Evolutionary conservation across 2,113 vertebrate species (phyloP).

Genomic region (Ageneiosus marmoratus): DNA sequence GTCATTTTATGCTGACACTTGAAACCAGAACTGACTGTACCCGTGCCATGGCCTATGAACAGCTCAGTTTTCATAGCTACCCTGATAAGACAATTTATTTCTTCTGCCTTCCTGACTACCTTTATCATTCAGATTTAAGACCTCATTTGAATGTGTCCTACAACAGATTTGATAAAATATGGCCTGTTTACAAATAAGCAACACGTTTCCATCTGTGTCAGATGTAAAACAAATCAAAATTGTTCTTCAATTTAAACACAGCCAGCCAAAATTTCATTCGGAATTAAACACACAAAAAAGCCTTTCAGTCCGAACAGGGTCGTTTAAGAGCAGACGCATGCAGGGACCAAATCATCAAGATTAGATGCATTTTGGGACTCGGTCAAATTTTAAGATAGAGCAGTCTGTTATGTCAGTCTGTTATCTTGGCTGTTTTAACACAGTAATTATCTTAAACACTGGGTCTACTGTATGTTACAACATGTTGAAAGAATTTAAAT

Average conservation of each 20-base stretch:
- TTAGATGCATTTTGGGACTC: background rate
- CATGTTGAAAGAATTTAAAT: constrained; percentile 24
- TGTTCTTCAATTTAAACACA: background rate
- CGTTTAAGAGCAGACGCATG: background rate
- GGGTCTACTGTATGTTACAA: constrained; percentile 5
- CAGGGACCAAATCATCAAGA: background rate
- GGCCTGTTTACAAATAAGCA: background rate
- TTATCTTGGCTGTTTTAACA: constrained; percentile 12
- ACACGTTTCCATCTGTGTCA: background rate
- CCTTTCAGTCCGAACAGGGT: background rate
- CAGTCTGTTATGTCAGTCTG: constrained; percentile 4
- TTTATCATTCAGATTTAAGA: background rate
- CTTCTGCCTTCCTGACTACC: background rate
- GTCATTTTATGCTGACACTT: background rate
- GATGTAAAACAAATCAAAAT: background rate
- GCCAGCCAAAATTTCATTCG: background rate
- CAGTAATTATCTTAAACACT: constrained; percentile 31
- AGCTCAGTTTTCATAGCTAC: background rate
- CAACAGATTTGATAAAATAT: background rate
- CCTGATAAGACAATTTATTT: background rate
- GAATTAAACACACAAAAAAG: background rate
- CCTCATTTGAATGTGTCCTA: background rate
- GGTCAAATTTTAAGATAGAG: background rate
- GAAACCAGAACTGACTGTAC: background rate
- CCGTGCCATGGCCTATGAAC: background rate